phyloP scores from a whole-genome alignment of 2,113 vertebrate species.

The Alethe castanea region DNA sequence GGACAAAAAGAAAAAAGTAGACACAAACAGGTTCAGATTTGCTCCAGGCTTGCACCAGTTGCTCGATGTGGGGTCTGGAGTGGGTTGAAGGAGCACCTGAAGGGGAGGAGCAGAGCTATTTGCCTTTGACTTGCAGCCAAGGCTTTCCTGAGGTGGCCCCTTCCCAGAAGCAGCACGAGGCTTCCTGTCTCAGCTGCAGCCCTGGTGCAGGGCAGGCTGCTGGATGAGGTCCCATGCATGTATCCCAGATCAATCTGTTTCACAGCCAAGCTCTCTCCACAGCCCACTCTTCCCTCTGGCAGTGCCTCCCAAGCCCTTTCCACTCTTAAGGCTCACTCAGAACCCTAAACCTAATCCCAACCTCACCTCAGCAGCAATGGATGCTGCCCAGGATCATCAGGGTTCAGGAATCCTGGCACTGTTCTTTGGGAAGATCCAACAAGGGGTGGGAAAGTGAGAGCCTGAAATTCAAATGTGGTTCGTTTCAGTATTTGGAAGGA shows the following conservation, averaged over 20 bases:
- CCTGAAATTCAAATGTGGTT: neutral
- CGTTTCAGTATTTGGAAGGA: neutral
- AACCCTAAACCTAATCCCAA: neutral
- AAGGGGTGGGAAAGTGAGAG: neutral
- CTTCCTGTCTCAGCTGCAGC: neutral
- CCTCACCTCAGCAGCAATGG: neutral
- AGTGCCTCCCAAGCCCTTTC: neutral
- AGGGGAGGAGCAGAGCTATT: neutral
- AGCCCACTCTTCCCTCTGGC: neutral
- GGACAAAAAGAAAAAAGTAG: accelerated
- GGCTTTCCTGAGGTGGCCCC: neutral
- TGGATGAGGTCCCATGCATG: neutral
- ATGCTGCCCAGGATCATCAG: neutral
- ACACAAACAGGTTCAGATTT: neutral
- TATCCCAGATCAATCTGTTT: neutral
- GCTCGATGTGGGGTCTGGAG: neutral
- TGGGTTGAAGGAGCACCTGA: neutral
- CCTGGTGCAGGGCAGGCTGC: neutral
- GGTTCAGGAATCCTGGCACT: neutral
- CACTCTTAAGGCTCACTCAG: neutral
- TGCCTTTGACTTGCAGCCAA: neutral
- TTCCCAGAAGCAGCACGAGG: neutral
- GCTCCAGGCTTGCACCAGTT: neutral
- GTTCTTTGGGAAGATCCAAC: neutral
- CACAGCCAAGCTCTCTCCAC: neutral